A percentile compares a stretch with the other conserved stretches of the same genome.
These are phyloP conservation scores for Cephus pygmeus DNA, from an alignment of 2,888 invertebrate species.

Conservation along the genomic window DNA sequence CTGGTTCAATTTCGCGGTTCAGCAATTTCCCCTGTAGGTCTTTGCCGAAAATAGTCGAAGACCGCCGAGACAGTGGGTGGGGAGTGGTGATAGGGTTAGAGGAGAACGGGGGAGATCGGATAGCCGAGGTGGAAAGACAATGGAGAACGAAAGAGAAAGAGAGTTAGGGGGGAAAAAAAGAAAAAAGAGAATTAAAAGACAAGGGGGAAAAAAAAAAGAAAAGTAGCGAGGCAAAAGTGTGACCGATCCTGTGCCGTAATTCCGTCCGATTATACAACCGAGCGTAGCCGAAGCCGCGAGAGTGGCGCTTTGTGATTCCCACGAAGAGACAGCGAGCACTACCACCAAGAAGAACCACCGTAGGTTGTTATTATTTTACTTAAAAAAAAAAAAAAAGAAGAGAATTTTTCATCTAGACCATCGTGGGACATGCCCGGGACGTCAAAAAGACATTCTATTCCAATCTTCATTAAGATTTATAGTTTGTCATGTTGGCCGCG, in stretches of 20 bases:
- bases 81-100: neutral
- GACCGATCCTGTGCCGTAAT: constrained; percentile 22
- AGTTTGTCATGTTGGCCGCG: neutral
- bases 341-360: neutral
- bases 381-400: neutral
- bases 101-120: neutral
- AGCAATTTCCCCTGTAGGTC: neutral
- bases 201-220: neutral
- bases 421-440: neutral
- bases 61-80: neutral
- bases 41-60: neutral
- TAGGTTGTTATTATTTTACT: neutral
- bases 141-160: neutral
- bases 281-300: neutral
- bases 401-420: neutral
- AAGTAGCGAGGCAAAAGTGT: constrained; percentile 19
- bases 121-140: neutral
- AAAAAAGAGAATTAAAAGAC: neutral
- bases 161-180: neutral
- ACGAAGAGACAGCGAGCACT: neutral
- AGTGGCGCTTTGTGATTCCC: neutral
- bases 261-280: constrained; percentile 6
- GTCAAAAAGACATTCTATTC: neutral
- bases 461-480: neutral
- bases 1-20: neutral